Conservation (phyloP, 1,140 invertebrate genomes). For the Anoplophora glabripennis region DNA sequence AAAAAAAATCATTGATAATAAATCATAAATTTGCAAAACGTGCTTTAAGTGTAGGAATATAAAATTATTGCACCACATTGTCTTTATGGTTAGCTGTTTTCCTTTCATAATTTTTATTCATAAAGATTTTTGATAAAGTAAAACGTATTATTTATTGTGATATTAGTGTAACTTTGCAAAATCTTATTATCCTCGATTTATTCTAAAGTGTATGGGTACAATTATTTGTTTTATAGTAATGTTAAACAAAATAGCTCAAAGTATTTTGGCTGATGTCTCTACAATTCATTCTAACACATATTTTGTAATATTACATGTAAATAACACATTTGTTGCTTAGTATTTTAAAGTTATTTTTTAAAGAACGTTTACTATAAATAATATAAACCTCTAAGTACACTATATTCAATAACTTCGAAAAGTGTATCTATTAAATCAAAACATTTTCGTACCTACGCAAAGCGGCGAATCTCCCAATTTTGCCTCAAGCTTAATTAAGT, state of each 20-base stretch:
- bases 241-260: constrained; percentile 27
- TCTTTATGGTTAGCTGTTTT: not conserved
- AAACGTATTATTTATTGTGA: constrained; percentile 15
- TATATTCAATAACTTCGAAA: too few species aligned
- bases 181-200: constrained; percentile 29
- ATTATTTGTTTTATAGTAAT: constrained; percentile 28
- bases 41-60: not conserved
- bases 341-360: constrained; percentile 17
- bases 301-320: constrained; percentile 35
- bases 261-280: constrained; percentile 30
- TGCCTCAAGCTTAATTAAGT: too few species aligned
- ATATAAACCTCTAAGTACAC: too few species aligned
- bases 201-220: constrained; percentile 35
- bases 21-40: not conserved
- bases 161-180: constrained; percentile 33
- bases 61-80: not conserved
- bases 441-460: too few species aligned
- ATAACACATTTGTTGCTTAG: constrained; percentile 34
- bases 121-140: not conserved
- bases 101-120: not conserved
- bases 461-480: too few species aligned
- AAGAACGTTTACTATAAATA: too few species aligned
- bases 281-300: constrained; percentile 33
- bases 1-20: not conserved
- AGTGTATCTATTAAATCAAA: too few species aligned